Base-by-base conservation (phyloP, 2,888 invertebrate genomes). In the Drosophila leonis region DNA sequence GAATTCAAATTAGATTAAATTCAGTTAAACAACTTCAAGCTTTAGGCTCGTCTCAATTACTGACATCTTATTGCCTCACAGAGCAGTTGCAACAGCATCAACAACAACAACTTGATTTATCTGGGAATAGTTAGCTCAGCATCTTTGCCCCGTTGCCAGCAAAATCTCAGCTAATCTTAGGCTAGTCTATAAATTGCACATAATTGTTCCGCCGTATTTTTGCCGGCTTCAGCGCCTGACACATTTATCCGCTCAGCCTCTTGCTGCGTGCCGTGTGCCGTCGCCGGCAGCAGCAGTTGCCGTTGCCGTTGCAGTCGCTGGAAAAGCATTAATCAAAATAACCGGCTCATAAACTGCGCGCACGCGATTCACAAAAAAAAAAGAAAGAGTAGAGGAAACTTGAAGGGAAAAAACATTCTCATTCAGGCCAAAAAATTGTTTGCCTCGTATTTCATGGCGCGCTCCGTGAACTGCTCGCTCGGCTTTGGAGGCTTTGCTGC, bases 311-410 rank as follows among this genome's bases (percentile, higher is more conserved):
- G 60, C 65, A 48, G 55, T 64, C 44, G 59, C 39, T 56, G 62
- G 60, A 59, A 57, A 66, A 62, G 60, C 83, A 83, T 84, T 83
- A 84, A 83, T 83, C 87, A 83, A 87, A 87, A 82, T 84, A 84
- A 73, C 71, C 80, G 78, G 68, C 66, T 82, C 87, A 87, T 82
- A 87, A 83, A 75, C 72, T 82, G 78, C 64, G 74, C 75, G 57
- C 61, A 37, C 35, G 56, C 48, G 42, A 57, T 10, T n/a, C 18
- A 49, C 61, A 46, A n/a, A 65, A 62, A 31, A 12, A 49, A 31
- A 65, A 64, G 13, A 2, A 37, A 24, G 20, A 24, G 75, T 66
- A 70, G 52, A 24, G 20, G 4, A 42, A 57, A 35, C 55, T 57
- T 42, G 20, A 33, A 29, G 46, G 33, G 15, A 55, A 68, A 68